Evolutionary conservation across 1,140 invertebrate genomes (phyloP), one percentile per base, ranked within the genome.

Genomic region (Aethina tumida): DNA sequence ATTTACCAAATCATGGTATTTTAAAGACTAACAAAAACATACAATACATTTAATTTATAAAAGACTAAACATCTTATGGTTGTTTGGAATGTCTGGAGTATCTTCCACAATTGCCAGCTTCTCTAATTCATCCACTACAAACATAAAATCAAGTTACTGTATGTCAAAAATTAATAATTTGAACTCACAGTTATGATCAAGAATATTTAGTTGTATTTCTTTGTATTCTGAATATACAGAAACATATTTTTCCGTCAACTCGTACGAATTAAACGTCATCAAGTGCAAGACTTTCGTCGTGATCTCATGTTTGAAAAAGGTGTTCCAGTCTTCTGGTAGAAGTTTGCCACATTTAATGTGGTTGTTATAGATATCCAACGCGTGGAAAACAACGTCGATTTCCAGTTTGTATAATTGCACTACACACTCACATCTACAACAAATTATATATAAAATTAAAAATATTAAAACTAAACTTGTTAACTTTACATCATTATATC

Each of bases 161-260:
- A n/a, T n/a, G n/a, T n/a, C n/a, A n/a, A n/a, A n/a, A n/a, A n/a
- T n/a, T n/a, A n/a, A n/a, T n/a, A n/a, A n/a, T n/a, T n/a, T n/a
- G n/a, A n/a, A n/a, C n/a, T n/a, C n/a, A n/a, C n/a, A n/a, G n/a
- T n/a, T n/a, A n/a, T n/a, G n/a, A n/a, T n/a, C n/a, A n/a, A n/a
- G n/a, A n/a, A n/a, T n/a, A n/a, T n/a, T n/a, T n/a, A n/a, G n/a
- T n/a, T n/a, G n/a, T n/a, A 46, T 46, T 35, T 49, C 43, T 14
- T 52, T 52, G 21, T 33, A 52, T 28, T 47, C 43, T 2, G 43
- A 38, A 31, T 43, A 49, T 4, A 44, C 41, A 8, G 22, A 33
- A 6, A 49, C 39, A 37, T 49, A 49, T 44, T 52, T 52, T 32
- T 49, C 47, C 4, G 37, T 42, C 4, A 49, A 22, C 39, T 52